Evolutionary conservation across 2,113 vertebrate genomes (phyloP).

Genomic region (Bombycilla garrulus): DNA sequence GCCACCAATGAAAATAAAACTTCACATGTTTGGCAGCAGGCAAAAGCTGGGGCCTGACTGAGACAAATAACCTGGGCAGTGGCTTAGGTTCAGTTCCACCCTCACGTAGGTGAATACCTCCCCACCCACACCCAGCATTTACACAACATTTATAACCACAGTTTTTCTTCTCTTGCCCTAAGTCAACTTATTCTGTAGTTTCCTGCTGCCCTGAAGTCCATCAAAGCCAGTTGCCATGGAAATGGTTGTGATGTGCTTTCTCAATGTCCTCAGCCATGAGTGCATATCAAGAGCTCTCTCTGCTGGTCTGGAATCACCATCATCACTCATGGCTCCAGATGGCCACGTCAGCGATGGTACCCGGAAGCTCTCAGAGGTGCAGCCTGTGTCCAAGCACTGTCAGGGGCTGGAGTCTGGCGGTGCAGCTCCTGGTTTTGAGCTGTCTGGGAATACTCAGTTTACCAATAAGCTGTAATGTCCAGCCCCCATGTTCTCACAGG

Average conservation of each 20-base stretch:
- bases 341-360: not conserved
- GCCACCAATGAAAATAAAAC: not conserved
- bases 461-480: not conserved
- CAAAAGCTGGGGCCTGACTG: not conserved
- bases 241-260: slow-evolving; percentile 28
- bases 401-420: not conserved
- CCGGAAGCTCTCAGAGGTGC: not conserved
- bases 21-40: not conserved
- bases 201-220: slow-evolving; percentile 26
- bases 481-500: not conserved
- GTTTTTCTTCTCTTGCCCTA: not conserved
- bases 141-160: not conserved
- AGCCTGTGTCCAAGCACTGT: not conserved
- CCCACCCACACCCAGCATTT: not conserved
- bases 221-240: slow-evolving; percentile 57
- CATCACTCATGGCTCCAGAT: not conserved
- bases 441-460: not conserved
- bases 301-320: slow-evolving; percentile 42
- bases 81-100: not conserved
- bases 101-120: not conserved
- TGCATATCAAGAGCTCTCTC: slow-evolving; percentile 59
- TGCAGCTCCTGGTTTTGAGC: not conserved
- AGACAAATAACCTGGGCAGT: not conserved
- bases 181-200: slow-evolving; percentile 26
- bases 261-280: not conserved